Percentiles rank a stretch among this genome's conserved stretches.
Evolutionary conservation across 1,140 invertebrate genomes (phyloP).

Genomic region (Chymomyza costata): DNA sequence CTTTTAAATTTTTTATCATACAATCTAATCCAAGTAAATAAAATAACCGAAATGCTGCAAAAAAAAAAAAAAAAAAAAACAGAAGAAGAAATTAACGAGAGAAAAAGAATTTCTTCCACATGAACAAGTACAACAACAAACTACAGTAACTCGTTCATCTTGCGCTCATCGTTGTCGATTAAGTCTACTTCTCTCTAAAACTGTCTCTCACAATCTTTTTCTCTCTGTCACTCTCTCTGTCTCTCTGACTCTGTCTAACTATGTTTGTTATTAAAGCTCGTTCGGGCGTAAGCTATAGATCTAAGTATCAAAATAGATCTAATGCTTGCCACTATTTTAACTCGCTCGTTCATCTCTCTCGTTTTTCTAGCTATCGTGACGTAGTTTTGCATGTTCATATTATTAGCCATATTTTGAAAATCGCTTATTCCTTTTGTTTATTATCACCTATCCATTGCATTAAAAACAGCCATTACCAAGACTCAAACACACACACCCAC

Average conservation of each 20-base stretch:
- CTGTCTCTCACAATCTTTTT: constrained; percentile 10
- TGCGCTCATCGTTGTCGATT: constrained; percentile 23
- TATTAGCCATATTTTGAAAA: no score
- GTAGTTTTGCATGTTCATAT: constrained; percentile 17
- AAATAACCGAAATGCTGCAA: constrained; percentile 20
- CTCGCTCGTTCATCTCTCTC: constrained; percentile 40
- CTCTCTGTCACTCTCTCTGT: constrained; percentile 12
- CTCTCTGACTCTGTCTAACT: constrained; percentile 2
- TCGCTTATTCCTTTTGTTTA: constrained; percentile 24
- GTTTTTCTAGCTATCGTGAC: constrained; percentile 41
- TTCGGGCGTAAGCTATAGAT: no score
- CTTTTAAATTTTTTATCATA: no score
- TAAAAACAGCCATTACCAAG: constrained; percentile 21
- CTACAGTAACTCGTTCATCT: constrained; percentile 14
- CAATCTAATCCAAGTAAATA: constrained; percentile 59
- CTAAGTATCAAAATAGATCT: no score
- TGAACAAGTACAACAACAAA: constrained; percentile 17
- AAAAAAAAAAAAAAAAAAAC: constrained; percentile 24
- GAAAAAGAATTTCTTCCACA: no score
- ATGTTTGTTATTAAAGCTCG: constrained; percentile 28
- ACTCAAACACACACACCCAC: constrained; percentile 21
- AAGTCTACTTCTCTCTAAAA: no score
- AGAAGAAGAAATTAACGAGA: constrained; percentile 12
- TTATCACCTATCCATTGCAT: constrained; percentile 12
- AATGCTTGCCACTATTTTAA: no score